Conservation (phyloP, 2,797 vertebrate genomes). For the Falco rusticolus region DNA sequence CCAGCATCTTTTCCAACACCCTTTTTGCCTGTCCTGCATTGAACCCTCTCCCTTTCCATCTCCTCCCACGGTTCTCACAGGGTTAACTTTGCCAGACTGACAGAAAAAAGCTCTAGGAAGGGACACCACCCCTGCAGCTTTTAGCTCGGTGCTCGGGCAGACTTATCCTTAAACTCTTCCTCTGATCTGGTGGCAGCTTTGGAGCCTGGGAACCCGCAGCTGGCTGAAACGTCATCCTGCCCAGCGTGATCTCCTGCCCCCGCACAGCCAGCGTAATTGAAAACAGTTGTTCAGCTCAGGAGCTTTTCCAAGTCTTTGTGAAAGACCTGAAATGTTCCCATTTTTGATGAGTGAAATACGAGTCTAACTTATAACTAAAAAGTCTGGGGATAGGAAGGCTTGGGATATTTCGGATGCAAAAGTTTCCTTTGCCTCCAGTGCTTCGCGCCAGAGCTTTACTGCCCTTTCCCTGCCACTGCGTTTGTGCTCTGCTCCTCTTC, state of each 20-base stretch:
- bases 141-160: background rate
- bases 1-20: background rate
- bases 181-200: background rate
- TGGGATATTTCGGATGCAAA: background rate
- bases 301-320: background rate
- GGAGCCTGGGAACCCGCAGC: background rate
- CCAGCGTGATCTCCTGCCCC: background rate
- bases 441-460: background rate
- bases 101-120: background rate
- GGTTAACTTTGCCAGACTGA: background rate
- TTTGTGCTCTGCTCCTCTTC: background rate
- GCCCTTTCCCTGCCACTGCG: background rate
- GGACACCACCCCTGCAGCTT: background rate
- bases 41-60: background rate
- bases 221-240: background rate
- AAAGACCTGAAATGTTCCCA: background rate
- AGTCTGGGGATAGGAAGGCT: background rate
- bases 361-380: background rate
- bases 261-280: rapidly evolving
- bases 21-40: background rate
- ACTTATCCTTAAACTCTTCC: background rate
- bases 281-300: background rate
- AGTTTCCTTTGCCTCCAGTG: background rate
- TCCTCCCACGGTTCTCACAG: rapidly evolving
- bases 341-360: background rate